phyloP scores from a whole-genome alignment of 92 coral and sea anemone species.

The Diadumene lineata region DNA sequence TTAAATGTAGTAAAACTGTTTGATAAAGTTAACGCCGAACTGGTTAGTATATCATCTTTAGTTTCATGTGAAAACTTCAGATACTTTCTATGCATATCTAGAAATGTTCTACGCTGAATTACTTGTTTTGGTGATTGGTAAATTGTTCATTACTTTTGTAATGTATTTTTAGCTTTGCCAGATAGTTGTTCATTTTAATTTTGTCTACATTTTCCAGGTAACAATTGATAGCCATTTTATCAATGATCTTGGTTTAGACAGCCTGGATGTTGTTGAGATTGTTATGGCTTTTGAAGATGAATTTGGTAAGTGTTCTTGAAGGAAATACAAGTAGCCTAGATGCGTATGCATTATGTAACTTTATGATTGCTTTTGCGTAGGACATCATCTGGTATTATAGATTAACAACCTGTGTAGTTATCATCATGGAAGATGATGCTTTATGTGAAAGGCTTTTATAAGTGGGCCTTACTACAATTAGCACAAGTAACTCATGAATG shows the following conservation, averaged over 20 bases:
- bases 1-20: slow-evolving; percentile 92
- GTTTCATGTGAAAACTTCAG: not conserved
- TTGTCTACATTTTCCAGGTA: slow-evolving; percentile 50
- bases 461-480: too few species aligned
- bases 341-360: not conserved
- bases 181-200: not conserved
- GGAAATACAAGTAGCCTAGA: not conserved
- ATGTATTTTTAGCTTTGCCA: too few species aligned
- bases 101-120: not conserved
- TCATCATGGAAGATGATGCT: too few species aligned
- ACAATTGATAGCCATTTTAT: slow-evolving; percentile 85
- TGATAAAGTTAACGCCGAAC: slow-evolving; percentile 93
- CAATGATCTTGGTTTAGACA: slow-evolving; percentile 96
- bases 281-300: slow-evolving; percentile 99
- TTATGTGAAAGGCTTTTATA: too few species aligned
- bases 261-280: slow-evolving; percentile 97
- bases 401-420: too few species aligned
- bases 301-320: slow-evolving; percentile 72
- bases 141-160: too few species aligned
- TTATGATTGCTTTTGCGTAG: not conserved
- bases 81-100: not conserved
- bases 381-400: too few species aligned
- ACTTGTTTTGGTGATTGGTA: not conserved
- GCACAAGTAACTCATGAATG: too few species aligned
- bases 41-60: slow-evolving; percentile 48